phyloP scores from a whole-genome alignment of 2,888 invertebrate species.

The Axea sp. region DNA sequence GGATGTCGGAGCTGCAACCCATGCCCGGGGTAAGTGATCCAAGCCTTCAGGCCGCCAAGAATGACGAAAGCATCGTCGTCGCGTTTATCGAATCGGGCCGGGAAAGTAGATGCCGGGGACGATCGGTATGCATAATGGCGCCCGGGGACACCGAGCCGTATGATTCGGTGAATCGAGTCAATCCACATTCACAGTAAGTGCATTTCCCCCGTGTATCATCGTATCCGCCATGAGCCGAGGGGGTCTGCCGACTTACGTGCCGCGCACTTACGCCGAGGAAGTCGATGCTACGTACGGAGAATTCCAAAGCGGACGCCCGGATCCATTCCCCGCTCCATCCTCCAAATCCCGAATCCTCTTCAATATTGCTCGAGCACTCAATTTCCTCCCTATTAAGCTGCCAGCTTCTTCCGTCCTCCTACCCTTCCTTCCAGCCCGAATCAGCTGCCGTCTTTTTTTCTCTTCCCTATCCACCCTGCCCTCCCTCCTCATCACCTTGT shows the following conservation, averaged over 20 bases:
- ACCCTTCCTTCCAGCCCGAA: slow-evolving; percentile 41
- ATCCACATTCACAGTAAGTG: slow-evolving; percentile 55
- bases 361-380: slow-evolving; percentile 80
- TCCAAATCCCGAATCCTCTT: slow-evolving; percentile 78
- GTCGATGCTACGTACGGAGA: slow-evolving; percentile 75
- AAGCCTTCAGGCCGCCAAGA: slow-evolving; percentile 4
- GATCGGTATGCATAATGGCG: slow-evolving; percentile 47
- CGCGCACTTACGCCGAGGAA: slow-evolving; percentile 66
- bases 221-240: slow-evolving; percentile 64
- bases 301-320: slow-evolving; percentile 76
- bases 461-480: slow-evolving; percentile 62
- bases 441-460: slow-evolving; percentile 24
- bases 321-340: slow-evolving; percentile 65
- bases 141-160: slow-evolving; percentile 38
- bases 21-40: too few relatives aligned
- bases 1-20: too few relatives aligned
- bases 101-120: slow-evolving; percentile 33
- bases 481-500: slow-evolving; percentile 59
- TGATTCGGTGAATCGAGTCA: slow-evolving; percentile 49
- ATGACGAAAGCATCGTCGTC: slow-evolving; percentile 20
- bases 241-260: slow-evolving; percentile 67
- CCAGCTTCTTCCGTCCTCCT: slow-evolving; percentile 73
- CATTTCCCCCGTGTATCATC: slow-evolving; percentile 65
- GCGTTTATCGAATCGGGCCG: slow-evolving; percentile 16
- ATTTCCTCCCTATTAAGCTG: slow-evolving; percentile 80